Conservation (phyloP, 2,888 invertebrate species). For the Macroteleia sp. region DNA sequence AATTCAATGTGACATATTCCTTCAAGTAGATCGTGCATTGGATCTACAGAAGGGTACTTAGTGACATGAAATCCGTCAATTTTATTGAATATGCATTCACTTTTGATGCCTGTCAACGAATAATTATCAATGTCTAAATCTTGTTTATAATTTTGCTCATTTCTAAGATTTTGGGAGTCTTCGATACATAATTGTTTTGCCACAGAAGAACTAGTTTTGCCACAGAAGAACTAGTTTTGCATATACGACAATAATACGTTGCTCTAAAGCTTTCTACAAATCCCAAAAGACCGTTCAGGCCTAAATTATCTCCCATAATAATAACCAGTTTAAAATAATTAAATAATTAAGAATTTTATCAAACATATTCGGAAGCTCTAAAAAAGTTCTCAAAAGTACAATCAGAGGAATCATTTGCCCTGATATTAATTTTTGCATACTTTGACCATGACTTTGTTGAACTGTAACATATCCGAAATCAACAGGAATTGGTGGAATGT, state of each 20-base stretch:
- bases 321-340: neutral
- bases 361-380: no score
- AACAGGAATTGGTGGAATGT: no score
- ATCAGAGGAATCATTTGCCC: no score
- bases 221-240: no score
- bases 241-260: neutral
- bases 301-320: constrained; percentile 12
- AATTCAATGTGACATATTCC: neutral
- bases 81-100: neutral
- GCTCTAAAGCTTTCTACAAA: constrained; percentile 1
- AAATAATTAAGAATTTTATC: no score
- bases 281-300: constrained; percentile 8
- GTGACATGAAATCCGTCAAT: neutral
- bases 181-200: neutral
- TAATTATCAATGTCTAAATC: neutral
- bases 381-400: no score
- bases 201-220: no score
- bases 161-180: neutral
- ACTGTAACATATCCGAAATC: no score
- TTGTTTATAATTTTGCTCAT: neutral
- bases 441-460: no score
- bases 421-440: no score
- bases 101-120: constrained; percentile 6
- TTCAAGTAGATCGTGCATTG: constrained; percentile 8
- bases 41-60: neutral